Evolutionary conservation across 1,140 invertebrate species (phyloP).

Genomic region (Atta colombica): DNA sequence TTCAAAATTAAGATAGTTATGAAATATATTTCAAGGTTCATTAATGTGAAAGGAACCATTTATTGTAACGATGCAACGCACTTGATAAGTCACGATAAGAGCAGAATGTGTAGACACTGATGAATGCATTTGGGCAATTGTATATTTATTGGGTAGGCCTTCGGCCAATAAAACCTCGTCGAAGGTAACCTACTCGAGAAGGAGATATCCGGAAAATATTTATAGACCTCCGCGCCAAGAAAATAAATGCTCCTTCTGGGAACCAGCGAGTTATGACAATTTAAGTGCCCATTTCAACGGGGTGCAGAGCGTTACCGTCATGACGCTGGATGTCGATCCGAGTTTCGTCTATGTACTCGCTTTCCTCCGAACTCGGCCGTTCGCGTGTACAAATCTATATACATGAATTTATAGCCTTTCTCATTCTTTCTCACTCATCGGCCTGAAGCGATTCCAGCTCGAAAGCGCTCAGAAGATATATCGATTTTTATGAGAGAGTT

Average conservation of each 20-base stretch:
- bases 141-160: conserved; percentile 46
- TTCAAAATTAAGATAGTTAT: background rate
- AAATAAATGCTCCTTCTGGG: conserved; percentile 63
- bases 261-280: conserved; percentile 62
- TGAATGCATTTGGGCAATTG: conserved; percentile 49
- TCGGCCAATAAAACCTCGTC: conserved; percentile 29
- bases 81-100: conserved; percentile 23
- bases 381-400: conserved; percentile 20
- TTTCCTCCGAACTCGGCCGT: conserved; percentile 2
- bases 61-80: background rate
- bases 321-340: conserved; percentile 44
- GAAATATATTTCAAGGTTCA: background rate
- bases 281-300: conserved; percentile 63
- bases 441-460: background rate
- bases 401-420: conserved; percentile 40
- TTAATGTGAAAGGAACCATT: background rate
- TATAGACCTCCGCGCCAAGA: conserved; percentile 57
- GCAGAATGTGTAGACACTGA: background rate
- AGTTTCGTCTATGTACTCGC: conserved; percentile 44
- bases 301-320: conserved; percentile 52
- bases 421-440: conserved; percentile 33
- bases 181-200: conserved; percentile 54
- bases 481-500: conserved; percentile 42
- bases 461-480: conserved; percentile 23
- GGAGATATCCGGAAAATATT: conserved; percentile 61